Percentiles rank a stretch among this genome's conserved stretches.
Evolutionary conservation across 2,113 vertebrate species (phyloP).

Genomic region (Thryonomys swinderianus): DNA sequence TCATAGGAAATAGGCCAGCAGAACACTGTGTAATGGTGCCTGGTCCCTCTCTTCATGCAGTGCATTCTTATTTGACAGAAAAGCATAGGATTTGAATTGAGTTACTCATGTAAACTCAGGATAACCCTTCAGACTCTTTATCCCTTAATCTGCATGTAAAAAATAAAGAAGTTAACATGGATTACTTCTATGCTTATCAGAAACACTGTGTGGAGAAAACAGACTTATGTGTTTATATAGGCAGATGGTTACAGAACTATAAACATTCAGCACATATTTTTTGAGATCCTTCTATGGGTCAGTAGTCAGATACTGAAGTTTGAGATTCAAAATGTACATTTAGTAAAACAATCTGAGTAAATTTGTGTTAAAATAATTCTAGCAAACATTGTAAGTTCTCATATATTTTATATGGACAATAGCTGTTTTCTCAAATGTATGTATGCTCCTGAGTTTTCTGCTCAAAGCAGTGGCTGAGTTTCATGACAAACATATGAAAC

Average conservation of each 20-base stretch:
- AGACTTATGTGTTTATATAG: not conserved
- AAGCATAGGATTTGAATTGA: not conserved
- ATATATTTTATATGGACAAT: conserved; percentile 12
- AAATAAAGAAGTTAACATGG: conserved; percentile 31
- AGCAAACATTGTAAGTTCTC: not conserved
- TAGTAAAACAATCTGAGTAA: not conserved
- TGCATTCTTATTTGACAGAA: conserved; percentile 1
- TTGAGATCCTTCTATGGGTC: not conserved
- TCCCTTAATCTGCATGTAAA: not conserved
- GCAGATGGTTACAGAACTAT: not conserved
- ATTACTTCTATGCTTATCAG: not conserved
- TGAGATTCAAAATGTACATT: not conserved
- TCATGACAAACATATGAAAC: conserved; percentile 47
- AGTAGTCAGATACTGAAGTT: not conserved
- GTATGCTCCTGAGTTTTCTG: not conserved
- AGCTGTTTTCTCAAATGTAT: not conserved
- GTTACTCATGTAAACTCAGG: not conserved
- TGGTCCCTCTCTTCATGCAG: not conserved
- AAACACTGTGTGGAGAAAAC: not conserved
- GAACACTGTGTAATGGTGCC: no score
- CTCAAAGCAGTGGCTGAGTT: not conserved
- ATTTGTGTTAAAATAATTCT: not conserved
- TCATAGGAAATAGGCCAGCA: no score
- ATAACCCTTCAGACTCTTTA: not conserved
- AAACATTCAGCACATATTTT: conserved; percentile 22